Evolutionary conservation across 2,113 vertebrate species (phyloP).

Genomic region (Pygoscelis antarcticus): DNA sequence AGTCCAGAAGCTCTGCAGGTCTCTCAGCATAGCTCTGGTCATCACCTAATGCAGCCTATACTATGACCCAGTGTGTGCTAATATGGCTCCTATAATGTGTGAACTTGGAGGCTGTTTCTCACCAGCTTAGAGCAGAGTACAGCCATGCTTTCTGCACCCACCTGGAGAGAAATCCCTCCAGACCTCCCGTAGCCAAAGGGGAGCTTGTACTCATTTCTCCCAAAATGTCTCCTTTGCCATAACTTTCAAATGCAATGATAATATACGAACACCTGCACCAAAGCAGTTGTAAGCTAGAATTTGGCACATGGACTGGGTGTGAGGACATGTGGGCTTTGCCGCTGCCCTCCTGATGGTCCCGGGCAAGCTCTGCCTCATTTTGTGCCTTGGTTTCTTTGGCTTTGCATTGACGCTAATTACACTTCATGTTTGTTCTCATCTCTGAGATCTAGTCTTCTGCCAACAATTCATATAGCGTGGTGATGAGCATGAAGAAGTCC

Average conservation of each 20-base stretch:
- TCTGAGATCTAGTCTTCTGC: neutral
- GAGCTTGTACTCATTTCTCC: neutral
- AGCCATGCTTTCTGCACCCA: neutral
- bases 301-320: neutral
- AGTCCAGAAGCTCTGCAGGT: neutral
- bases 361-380: neutral
- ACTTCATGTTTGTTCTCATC: neutral
- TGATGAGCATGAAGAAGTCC: neutral
- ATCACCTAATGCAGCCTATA: neutral
- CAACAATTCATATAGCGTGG: neutral
- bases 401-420: neutral
- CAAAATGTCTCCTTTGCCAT: neutral
- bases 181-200: neutral
- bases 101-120: neutral
- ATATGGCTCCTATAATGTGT: accelerated
- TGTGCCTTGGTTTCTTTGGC: neutral
- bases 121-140: neutral
- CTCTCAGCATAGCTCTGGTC: neutral
- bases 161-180: neutral
- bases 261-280: accelerated
- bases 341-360: neutral
- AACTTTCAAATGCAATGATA: neutral
- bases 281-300: accelerated
- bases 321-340: neutral
- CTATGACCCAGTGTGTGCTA: no score